Evolutionary conservation across 2,797 vertebrate genomes (phyloP).

Genomic region (Pseudocheirus occidentalis): DNA sequence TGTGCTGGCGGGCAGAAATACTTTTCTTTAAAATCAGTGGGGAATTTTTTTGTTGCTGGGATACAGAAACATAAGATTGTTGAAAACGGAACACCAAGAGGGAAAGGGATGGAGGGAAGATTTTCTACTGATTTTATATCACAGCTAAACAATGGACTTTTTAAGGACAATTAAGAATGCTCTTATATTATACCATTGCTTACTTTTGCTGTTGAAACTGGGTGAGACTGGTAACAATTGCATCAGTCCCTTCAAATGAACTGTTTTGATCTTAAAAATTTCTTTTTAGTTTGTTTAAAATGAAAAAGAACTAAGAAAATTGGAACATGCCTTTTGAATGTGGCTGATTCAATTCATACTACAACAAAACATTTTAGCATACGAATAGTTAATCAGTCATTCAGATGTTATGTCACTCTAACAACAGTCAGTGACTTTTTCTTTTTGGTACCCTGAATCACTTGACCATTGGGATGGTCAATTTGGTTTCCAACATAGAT

Average conservation of each 20-base stretch:
- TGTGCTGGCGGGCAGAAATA: not conserved
- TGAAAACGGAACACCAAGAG: slow-evolving; percentile 13
- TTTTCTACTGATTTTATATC: not conserved
- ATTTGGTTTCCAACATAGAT: not conserved
- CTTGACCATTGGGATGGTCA: not conserved
- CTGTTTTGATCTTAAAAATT: not conserved
- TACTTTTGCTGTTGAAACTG: not conserved
- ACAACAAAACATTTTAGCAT: not conserved
- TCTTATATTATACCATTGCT: not conserved
- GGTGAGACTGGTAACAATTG: not conserved
- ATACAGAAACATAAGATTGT: not conserved
- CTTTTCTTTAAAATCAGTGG: slow-evolving; percentile 22
- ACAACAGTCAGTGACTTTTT: not conserved
- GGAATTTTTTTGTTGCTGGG: slow-evolving; percentile 24
- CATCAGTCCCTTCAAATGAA: not conserved
- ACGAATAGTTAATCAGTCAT: not conserved
- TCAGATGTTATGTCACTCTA: not conserved
- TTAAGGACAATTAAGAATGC: not conserved
- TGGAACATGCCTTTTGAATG: slow-evolving; percentile 2
- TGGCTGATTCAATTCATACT: not conserved
- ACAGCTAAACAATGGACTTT: slow-evolving; percentile 35
- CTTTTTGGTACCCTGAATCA: not conserved
- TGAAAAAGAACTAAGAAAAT: not conserved
- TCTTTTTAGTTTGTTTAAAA: not conserved
- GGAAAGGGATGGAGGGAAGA: not conserved